A percentile compares a stretch with the other conserved stretches of the same genome.
Evolutionary conservation across 2,113 vertebrate genomes (phyloP).

Genomic region (Tyto alba): DNA sequence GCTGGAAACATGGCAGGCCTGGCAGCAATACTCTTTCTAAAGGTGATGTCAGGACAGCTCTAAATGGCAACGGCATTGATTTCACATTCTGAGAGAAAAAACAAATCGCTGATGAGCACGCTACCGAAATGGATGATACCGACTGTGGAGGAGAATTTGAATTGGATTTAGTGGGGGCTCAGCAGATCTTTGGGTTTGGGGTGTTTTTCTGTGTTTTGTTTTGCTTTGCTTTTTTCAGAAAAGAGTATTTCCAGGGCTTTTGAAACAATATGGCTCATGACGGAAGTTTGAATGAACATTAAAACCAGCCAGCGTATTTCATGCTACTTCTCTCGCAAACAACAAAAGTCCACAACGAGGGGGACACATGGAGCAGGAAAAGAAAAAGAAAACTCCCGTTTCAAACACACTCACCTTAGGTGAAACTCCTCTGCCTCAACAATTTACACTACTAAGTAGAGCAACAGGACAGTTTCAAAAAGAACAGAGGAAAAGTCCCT

Average conservation of each 20-base stretch:
- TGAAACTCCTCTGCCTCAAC: too few species aligned
- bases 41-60: neutral
- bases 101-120: rapidly evolving
- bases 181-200: too few species aligned
- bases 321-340: neutral
- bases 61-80: neutral
- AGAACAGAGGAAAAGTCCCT: too few species aligned
- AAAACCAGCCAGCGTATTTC: neutral
- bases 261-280: rapidly evolving
- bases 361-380: neutral
- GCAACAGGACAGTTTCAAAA: too few species aligned
- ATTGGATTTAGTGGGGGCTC: too few species aligned
- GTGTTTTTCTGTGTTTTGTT: too few species aligned
- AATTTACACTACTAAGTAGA: too few species aligned
- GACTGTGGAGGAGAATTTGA: too few species aligned
- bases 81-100: neutral
- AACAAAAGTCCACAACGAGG: neutral
- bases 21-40: too few species aligned
- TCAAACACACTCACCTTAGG: too few species aligned
- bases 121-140: rapidly evolving
- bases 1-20: too few species aligned
- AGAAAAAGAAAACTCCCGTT: too few species aligned
- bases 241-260: neutral
- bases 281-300: neutral
- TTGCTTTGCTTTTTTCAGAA: neutral